Percentiles rank a stretch among this genome's conserved stretches.
These are phyloP conservation scores for Limnephilus rhombicus DNA, from an alignment of 2,888 invertebrate genomes.

Conservation along the genomic window DNA sequence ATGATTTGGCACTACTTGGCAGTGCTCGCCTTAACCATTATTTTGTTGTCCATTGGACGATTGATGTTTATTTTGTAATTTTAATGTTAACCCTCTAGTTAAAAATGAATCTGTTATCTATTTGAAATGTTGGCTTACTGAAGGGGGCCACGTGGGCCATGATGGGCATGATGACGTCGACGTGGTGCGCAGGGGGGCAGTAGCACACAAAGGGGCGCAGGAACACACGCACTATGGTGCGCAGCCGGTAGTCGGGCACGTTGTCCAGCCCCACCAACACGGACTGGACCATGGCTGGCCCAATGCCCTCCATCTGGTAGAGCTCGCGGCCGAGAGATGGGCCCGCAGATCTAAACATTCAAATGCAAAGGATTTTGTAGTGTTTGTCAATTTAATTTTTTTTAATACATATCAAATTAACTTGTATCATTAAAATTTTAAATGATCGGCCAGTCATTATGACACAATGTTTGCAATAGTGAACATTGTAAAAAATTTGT, in stretches of 20 bases:
- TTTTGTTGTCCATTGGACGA: no score
- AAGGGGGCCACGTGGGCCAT: slow-evolving; percentile 87
- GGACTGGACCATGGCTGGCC: slow-evolving; percentile 85
- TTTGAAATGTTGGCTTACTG: slow-evolving; percentile 78
- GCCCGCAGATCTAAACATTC: slow-evolving; percentile 79
- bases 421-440: no score
- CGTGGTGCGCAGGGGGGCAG: slow-evolving; percentile 90
- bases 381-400: no score
- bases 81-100: neutral
- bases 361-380: neutral
- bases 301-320: slow-evolving; percentile 87
- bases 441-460: no score
- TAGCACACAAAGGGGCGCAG: slow-evolving; percentile 91
- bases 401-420: no score
- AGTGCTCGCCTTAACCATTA: no score
- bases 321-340: slow-evolving; percentile 91
- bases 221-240: slow-evolving; percentile 90
- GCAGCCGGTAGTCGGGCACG: slow-evolving; percentile 91
- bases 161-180: slow-evolving; percentile 86
- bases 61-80: no score
- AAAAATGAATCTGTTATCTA: neutral
- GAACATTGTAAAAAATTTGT: no score
- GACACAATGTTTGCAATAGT: no score
- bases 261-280: slow-evolving; percentile 83
- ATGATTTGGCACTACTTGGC: no score